Conservation (phyloP, 1,140 invertebrate genomes). For the Tetraneura akinire region DNA sequence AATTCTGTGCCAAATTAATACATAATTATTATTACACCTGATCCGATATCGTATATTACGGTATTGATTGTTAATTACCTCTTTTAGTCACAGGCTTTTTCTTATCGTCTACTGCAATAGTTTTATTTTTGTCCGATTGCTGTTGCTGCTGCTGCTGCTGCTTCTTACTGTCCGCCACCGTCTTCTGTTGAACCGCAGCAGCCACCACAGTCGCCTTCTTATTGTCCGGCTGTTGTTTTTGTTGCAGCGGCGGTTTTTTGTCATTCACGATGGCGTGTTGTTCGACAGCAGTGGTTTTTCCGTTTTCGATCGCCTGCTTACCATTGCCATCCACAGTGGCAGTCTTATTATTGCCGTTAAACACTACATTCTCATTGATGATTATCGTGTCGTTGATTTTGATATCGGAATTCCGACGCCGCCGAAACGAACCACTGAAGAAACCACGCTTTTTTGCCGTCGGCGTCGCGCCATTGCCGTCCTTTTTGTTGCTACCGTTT, state of each 20-base stretch:
- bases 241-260: slow-evolving; percentile 37
- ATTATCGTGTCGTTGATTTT: slow-evolving; percentile 43
- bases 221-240: background rate
- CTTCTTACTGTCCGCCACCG: background rate
- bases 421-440: slow-evolving; percentile 36
- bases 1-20: too few species aligned
- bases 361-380: slow-evolving; percentile 40
- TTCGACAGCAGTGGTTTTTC: background rate
- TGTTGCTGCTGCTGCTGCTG: too few species aligned
- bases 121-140: slow-evolving; percentile 21
- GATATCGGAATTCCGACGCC: slow-evolving; percentile 16
- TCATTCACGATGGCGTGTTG: slow-evolving; percentile 11
- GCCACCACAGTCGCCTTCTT: background rate
- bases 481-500: slow-evolving; percentile 28
- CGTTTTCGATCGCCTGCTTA: background rate
- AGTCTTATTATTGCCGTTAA: slow-evolving; percentile 16
- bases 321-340: background rate
- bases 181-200: background rate
- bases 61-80: slow-evolving; percentile 13
- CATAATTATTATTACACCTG: too few species aligned
- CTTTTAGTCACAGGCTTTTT: slow-evolving; percentile 40
- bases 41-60: too few species aligned
- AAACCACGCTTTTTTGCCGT: slow-evolving; percentile 24
- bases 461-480: background rate
- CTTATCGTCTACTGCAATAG: background rate